phyloP scores from a whole-genome alignment of 1,140 invertebrate genomes.

The Drosophila eugracilis region DNA sequence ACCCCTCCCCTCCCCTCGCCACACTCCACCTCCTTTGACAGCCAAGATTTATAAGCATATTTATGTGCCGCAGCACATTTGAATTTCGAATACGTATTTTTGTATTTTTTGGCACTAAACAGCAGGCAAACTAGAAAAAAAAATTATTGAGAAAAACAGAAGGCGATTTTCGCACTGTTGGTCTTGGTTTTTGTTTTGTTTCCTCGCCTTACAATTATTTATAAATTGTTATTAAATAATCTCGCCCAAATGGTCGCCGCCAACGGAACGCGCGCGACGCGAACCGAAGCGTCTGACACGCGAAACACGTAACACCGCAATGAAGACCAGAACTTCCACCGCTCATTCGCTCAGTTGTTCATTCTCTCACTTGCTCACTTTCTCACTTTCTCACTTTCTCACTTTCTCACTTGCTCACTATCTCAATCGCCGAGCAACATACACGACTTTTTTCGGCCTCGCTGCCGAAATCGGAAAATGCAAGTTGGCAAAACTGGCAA shows the following conservation, averaged over 20 bases:
- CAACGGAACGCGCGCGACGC: conserved; percentile 65
- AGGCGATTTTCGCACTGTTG: conserved; percentile 18
- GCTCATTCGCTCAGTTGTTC: conserved; percentile 16
- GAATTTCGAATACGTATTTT: conserved; percentile 7
- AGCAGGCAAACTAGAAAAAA: conserved; percentile 35
- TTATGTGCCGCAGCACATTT: conserved; percentile 32
- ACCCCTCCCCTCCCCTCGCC: background rate
- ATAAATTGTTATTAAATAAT: conserved; percentile 48
- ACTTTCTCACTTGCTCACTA: conserved; percentile 29
- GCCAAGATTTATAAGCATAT: conserved; percentile 43
- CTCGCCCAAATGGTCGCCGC: conserved; percentile 58
- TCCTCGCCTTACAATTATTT: conserved; percentile 43
- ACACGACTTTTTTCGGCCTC: conserved; percentile 50
- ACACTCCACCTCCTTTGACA: conserved; percentile 16
- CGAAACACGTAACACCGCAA: conserved; percentile 85
- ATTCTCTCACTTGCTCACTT: conserved; percentile 11
- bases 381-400: conserved; percentile 12
- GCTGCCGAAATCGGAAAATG: conserved; percentile 50
- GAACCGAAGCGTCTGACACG: conserved; percentile 79
- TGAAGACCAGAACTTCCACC: conserved; percentile 67
- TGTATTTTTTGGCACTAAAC: conserved; percentile 34
- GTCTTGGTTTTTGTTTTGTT: background rate
- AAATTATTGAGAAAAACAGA: conserved; percentile 10
- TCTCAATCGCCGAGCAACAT: conserved; percentile 32
- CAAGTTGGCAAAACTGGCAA: conserved; percentile 46